Conservation (phyloP, 1,140 invertebrate genomes). For the Drosophila rhopaloa region DNA sequence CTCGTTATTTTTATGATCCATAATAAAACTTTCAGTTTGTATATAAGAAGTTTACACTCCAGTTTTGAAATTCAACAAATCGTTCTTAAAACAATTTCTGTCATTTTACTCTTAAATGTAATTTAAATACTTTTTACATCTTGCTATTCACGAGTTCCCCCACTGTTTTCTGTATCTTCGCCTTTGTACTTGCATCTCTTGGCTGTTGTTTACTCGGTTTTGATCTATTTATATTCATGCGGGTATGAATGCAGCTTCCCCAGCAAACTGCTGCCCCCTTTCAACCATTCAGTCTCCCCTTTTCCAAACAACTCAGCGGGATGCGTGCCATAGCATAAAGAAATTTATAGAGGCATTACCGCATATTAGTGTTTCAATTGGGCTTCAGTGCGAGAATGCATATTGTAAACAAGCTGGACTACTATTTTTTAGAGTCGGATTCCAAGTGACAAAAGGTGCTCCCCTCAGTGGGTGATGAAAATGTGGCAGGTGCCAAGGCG, state of each 20-base stretch:
- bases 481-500: conserved; percentile 49
- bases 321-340: conserved; percentile 52
- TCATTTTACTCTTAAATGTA: no score
- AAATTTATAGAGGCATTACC: conserved; percentile 59
- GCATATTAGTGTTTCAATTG: conserved; percentile 45
- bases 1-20: neutral
- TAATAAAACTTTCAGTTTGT: neutral
- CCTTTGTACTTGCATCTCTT: conserved; percentile 16
- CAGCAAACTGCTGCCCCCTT: conserved; percentile 15
- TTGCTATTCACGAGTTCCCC: neutral
- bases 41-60: no score
- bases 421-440: neutral
- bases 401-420: conserved; percentile 51
- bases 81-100: no score
- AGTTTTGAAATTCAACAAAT: no score
- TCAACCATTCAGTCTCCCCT: conserved; percentile 4
- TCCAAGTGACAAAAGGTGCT: conserved; percentile 26
- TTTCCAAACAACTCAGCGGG: conserved; percentile 13
- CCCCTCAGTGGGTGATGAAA: conserved; percentile 31
- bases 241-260: conserved; percentile 34
- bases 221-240: conserved; percentile 50
- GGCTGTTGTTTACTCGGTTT: conserved; percentile 52
- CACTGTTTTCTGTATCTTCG: conserved; percentile 15
- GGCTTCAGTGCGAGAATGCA: conserved; percentile 31
- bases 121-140: neutral